Evolutionary conservation across 2,888 invertebrate genomes (phyloP).

Genomic region (Cataglyphis rosenhaueri): DNA sequence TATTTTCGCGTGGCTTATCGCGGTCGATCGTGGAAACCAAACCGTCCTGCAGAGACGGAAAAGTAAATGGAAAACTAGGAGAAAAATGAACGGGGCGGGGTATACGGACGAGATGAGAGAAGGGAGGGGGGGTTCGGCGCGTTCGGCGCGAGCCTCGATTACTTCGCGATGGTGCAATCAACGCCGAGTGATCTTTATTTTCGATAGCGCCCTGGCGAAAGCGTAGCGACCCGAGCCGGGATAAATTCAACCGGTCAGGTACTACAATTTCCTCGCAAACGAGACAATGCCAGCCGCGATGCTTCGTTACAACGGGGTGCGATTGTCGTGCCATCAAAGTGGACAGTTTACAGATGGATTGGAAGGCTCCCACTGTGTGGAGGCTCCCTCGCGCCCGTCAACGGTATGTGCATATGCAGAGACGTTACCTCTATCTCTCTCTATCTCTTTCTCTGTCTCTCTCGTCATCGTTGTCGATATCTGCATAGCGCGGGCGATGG

Average conservation of each 20-base stretch:
- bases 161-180: conserved; percentile 78
- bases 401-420: conserved; percentile 60
- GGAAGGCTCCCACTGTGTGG: conserved; percentile 73
- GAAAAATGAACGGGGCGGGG: conserved; percentile 13
- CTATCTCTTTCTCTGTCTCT: neutral
- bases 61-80: conserved; percentile 60
- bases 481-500: conserved; percentile 18
- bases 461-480: conserved; percentile 14
- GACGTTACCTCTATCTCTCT: conserved; percentile 38
- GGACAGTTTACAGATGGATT: conserved; percentile 85
- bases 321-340: conserved; percentile 85
- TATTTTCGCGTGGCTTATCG: conserved; percentile 57
- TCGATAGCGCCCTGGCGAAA: conserved; percentile 62
- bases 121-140: conserved; percentile 47
- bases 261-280: conserved; percentile 80
- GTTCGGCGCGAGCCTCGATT: conserved; percentile 67
- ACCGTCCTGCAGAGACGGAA: conserved; percentile 28
- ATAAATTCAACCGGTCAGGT: conserved; percentile 76
- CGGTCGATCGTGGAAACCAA: conserved; percentile 59
- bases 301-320: conserved; percentile 83
- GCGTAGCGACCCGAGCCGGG: conserved; percentile 59
- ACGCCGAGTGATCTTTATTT: conserved; percentile 82
- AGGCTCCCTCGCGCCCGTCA: conserved; percentile 61
- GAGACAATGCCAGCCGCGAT: conserved; percentile 79
- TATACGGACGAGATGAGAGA: conserved; percentile 2